phyloP scores from a whole-genome alignment of 2,797 vertebrate species.

The Brotula barbata region DNA sequence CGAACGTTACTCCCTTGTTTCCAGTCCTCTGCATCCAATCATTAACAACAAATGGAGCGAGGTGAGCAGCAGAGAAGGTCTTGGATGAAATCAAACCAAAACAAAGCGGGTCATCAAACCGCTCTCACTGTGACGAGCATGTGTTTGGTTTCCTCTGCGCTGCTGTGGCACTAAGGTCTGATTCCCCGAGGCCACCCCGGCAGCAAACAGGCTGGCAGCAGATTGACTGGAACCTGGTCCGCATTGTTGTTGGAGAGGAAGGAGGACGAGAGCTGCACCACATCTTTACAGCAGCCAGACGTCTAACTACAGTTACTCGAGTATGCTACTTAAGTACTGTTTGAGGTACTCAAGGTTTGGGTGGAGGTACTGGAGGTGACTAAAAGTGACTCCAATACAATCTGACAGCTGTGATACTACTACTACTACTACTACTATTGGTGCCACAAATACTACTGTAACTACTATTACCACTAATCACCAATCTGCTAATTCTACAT shows the following conservation, averaged over 20 bases:
- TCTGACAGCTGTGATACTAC: too few relatives aligned
- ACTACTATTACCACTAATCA: too few relatives aligned
- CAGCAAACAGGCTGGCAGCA: slow-evolving; percentile 57
- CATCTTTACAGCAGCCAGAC: slow-evolving; percentile 46
- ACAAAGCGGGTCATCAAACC: slow-evolving; percentile 52
- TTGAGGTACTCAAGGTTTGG: too few relatives aligned
- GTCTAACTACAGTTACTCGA: not conserved
- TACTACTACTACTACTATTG: too few relatives aligned
- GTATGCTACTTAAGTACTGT: too few relatives aligned
- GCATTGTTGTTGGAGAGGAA: slow-evolving; percentile 50
- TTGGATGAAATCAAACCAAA: slow-evolving; percentile 50
- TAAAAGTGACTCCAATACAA: too few relatives aligned
- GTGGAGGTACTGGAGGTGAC: too few relatives aligned
- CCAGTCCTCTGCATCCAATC: slow-evolving; percentile 22
- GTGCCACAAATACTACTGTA: too few relatives aligned
- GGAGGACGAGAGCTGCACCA: slow-evolving; percentile 44
- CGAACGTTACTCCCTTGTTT: slow-evolving; percentile 21
- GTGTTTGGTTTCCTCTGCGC: too few relatives aligned
- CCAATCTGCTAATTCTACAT: too few relatives aligned
- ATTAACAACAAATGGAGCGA: slow-evolving; percentile 32
- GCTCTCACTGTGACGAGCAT: slow-evolving; percentile 8
- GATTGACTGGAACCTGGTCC: slow-evolving; percentile 62
- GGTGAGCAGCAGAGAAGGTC: slow-evolving; percentile 32
- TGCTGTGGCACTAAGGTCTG: slow-evolving; percentile 24
- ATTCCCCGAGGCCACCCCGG: slow-evolving; percentile 62